Base-by-base conservation (phyloP, 2,888 invertebrate genomes). In the Empis stercorea region DNA sequence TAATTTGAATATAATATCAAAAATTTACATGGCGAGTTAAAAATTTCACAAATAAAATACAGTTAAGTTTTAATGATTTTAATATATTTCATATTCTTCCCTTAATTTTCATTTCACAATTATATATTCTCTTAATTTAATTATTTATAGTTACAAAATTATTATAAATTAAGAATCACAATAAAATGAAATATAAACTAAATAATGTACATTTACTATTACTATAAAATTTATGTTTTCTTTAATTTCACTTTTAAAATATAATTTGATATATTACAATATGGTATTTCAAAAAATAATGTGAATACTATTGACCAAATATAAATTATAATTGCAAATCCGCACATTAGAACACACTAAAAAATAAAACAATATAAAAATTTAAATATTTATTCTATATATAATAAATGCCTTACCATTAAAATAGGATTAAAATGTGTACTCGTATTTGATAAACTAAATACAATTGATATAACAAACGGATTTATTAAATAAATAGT, bases 401-500 rank as follows among this genome's bases (percentile, higher is more conserved):
- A 15, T 16, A 15, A 9, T 10, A 10, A 15, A 16, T 37, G 2
- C 10, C 7, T 57, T 46, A 68, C 68, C 62, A 67, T 51, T 59
- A 69, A 61, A 17, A 68, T 52, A n/a, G 68, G 68, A 60, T 70
- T 67, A 17, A 64, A 63, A 46, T 66, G 62, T 0, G 65, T 64
- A 47, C 68, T 67, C 23, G 59, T 58, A 41, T 57, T 66, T 3
- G 67, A 63, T 47, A 64, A 49, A 32, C 68, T 64, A 43, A 64
- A 74, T 17, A 76, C 58, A 38, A 74, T 63, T 45, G 65, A 67
- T 49, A 77, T 73, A 11, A 78, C 55, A 34, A 76, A 59, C 1
- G 79, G 79, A 65, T 79, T 77, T 23, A 78, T 53, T 30, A 79
- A 63, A 57, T 79, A 79, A 30, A 75, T 73, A 42, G 73, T 73